Conservation (phyloP, 1,140 invertebrate genomes). For the Cydia strobilella region DNA sequence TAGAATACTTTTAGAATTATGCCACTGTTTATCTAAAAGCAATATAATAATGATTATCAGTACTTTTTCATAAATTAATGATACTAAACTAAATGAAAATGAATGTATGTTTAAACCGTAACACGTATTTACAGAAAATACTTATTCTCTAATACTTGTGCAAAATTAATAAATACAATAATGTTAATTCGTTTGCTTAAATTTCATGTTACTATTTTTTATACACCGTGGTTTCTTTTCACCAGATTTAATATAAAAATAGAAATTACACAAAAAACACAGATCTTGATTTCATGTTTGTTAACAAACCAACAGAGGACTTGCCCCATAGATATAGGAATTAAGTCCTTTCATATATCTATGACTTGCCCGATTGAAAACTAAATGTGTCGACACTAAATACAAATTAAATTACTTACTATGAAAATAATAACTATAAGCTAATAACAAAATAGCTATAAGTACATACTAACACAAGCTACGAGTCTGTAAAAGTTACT, state of each 20-base stretch:
- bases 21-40: not conserved
- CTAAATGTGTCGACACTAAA: too few species aligned
- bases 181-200: not conserved
- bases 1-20: not conserved
- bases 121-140: constrained; percentile 31
- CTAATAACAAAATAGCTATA: too few species aligned
- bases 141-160: constrained; percentile 19
- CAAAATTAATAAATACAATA: constrained; percentile 27
- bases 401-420: too few species aligned
- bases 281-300: not conserved
- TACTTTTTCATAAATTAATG: constrained; percentile 30
- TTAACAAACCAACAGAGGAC: too few species aligned
- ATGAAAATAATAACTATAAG: too few species aligned
- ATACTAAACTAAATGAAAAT: constrained; percentile 21
- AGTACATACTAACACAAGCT: too few species aligned
- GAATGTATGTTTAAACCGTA: constrained; percentile 1
- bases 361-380: too few species aligned
- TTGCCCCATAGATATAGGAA: too few species aligned
- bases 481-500: too few species aligned
- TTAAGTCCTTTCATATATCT: too few species aligned
- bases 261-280: too few species aligned
- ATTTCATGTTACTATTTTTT: constrained; percentile 20
- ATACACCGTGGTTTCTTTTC: not conserved
- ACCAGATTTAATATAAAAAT: too few species aligned
- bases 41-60: constrained; percentile 27